A percentile compares a stretch with the other conserved stretches of the same genome.
Evolutionary conservation across 1,140 invertebrate genomes (phyloP).

Genomic region (Chironomus striatipennis): DNA sequence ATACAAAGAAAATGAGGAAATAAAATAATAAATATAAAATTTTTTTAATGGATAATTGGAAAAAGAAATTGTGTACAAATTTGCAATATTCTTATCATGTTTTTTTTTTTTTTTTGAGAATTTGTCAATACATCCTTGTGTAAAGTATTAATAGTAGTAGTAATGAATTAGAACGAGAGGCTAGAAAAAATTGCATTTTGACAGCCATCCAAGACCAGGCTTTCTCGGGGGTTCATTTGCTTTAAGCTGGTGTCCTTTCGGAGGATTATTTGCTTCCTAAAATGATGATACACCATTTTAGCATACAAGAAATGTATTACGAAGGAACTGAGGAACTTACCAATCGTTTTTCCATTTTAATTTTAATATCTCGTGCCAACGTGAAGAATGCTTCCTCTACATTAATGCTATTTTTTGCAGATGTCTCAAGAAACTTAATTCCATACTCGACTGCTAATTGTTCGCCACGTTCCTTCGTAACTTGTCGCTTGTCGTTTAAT

Average conservation of each 20-base stretch:
- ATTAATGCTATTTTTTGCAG: slow-evolving; percentile 83
- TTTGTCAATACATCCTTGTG: not conserved
- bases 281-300: slow-evolving; percentile 28
- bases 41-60: too few relatives aligned
- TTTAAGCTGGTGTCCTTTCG: slow-evolving; percentile 62
- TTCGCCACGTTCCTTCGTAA: slow-evolving; percentile 59
- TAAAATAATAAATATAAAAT: too few relatives aligned
- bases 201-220: slow-evolving; percentile 55
- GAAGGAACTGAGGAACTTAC: slow-evolving; percentile 45
- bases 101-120: too few relatives aligned
- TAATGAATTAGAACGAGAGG: slow-evolving; percentile 34
- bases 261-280: slow-evolving; percentile 70
- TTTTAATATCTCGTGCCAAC: slow-evolving; percentile 87
- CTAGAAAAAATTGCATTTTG: slow-evolving; percentile 66
- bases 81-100: too few relatives aligned
- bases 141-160: too few relatives aligned
- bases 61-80: too few relatives aligned
- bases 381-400: slow-evolving; percentile 89
- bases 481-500: slow-evolving; percentile 77
- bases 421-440: slow-evolving; percentile 90
- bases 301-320: slow-evolving; percentile 3
- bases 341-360: slow-evolving; percentile 93
- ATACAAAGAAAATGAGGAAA: too few relatives aligned
- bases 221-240: slow-evolving; percentile 59
- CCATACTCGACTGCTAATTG: slow-evolving; percentile 82